These are phyloP conservation scores for Carposina sasakii DNA, from an alignment of 1,140 invertebrate genomes.

Conservation along the genomic window DNA sequence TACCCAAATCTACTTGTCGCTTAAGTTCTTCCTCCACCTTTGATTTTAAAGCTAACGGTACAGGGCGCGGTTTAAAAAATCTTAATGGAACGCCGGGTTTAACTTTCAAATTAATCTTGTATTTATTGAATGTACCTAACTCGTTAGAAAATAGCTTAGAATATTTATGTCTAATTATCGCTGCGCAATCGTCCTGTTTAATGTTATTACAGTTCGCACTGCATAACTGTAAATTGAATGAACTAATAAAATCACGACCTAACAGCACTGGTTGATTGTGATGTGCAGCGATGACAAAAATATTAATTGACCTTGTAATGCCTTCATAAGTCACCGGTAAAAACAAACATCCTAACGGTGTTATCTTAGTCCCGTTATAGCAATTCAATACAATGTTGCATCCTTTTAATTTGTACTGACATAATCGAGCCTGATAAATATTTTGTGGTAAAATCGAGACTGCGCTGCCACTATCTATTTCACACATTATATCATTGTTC, in stretches of 20 bases:
- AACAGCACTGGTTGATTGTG: not conserved
- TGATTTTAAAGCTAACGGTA: not conserved
- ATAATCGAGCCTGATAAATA: not conserved
- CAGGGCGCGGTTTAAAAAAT: not conserved
- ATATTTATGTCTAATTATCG: not conserved
- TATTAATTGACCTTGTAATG: not conserved
- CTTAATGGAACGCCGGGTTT: not conserved
- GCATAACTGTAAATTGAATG: not conserved
- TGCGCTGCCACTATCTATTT: constrained; percentile 4
- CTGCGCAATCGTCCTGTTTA: not conserved
- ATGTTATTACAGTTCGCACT: not conserved
- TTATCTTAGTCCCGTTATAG: not conserved
- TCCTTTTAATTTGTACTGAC: not conserved
- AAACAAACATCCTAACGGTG: not conserved
- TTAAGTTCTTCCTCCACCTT: not conserved
- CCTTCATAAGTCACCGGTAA: not conserved
- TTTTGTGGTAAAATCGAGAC: not conserved
- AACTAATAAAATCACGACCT: not conserved
- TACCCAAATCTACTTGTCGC: constrained; percentile 10
- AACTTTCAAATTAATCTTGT: not conserved
- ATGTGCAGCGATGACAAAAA: not conserved
- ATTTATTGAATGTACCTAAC: not conserved
- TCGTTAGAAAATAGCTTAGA: not conserved
- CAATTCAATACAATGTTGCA: not conserved
- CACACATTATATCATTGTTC: not conserved